A percentile compares a stretch with the other conserved stretches of the same genome.
These are phyloP conservation scores for Ashinkailepas kermadecensis DNA, from an alignment of 2,888 invertebrate genomes.

Conservation along the genomic window DNA sequence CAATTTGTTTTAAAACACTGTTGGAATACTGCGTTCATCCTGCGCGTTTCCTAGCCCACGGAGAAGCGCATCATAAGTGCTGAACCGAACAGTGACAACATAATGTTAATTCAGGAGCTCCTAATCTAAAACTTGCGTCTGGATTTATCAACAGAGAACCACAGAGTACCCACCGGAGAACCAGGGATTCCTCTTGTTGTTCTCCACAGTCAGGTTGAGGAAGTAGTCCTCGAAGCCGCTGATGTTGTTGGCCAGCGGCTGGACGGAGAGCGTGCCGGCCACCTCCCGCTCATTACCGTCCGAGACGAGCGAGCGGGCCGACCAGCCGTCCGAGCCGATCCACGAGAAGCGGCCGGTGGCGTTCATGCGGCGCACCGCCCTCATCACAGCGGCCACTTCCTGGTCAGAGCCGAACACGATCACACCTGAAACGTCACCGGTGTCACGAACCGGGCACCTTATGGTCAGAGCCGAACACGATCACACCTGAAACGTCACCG, in stretches of 20 bases:
- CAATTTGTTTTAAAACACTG: too few species aligned
- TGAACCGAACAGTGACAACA: too few species aligned
- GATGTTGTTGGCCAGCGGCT: constrained; percentile 86
- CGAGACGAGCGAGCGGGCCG: constrained; percentile 74
- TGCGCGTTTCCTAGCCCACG: too few species aligned
- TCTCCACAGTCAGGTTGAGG: constrained; percentile 69
- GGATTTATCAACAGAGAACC: too few species aligned
- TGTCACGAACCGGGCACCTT: too few species aligned
- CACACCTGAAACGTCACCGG: constrained; percentile 56
- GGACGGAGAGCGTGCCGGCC: constrained; percentile 88
- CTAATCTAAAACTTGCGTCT: too few species aligned
- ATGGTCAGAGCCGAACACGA: too few species aligned
- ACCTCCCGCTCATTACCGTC: constrained; percentile 83
- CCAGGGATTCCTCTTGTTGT: constrained; percentile 89
- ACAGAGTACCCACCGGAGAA: constrained; percentile 60
- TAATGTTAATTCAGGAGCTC: too few species aligned
- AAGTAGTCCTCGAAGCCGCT: constrained; percentile 82
- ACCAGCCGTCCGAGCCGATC: constrained; percentile 97
- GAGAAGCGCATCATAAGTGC: too few species aligned
- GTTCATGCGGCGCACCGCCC: constrained; percentile 76
- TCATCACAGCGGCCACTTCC: constrained; percentile 92
- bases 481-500: too few species aligned
- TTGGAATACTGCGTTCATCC: too few species aligned
- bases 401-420: constrained; percentile 95
- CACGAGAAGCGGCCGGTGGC: constrained; percentile 85